phyloP scores from a whole-genome alignment of 2,113 vertebrate species.

The Centropus bengalensis region DNA sequence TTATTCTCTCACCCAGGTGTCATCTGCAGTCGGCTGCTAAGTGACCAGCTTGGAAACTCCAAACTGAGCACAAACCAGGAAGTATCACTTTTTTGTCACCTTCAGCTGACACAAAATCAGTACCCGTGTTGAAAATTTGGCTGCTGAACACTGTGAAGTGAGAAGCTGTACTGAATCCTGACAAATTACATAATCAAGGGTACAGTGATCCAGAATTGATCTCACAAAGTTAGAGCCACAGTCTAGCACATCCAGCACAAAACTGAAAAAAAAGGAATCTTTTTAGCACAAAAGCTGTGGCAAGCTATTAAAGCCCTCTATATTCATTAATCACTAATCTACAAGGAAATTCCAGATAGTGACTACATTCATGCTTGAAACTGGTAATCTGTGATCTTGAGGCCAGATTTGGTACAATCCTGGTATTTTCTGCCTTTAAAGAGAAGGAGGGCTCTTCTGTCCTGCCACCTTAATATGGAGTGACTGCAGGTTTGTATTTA shows the following conservation, averaged over 20 bases:
- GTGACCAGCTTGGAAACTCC: neutral
- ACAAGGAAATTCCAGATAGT: neutral
- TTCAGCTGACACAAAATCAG: neutral
- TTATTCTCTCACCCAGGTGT: neutral
- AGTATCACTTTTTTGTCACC: neutral
- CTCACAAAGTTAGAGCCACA: neutral
- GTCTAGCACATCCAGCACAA: neutral
- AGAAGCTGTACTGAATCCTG: neutral
- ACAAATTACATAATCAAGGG: neutral
- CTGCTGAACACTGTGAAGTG: neutral
- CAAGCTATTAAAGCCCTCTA: neutral
- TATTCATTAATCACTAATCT: neutral
- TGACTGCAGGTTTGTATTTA: neutral
- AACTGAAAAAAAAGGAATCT: neutral
- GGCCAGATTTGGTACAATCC: neutral
- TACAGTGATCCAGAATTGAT: neutral
- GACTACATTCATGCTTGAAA: neutral
- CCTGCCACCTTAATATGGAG: neutral
- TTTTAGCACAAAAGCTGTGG: neutral
- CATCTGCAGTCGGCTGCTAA: neutral
- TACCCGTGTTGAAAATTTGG: neutral
- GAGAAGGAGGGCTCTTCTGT: neutral
- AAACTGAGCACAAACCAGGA: neutral
- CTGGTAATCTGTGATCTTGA: neutral
- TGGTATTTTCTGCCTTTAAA: neutral